Evolutionary conservation across 2,113 vertebrate genomes (phyloP), one percentile per base, ranked within the genome.

Genomic region (Tenebrosternarchus preto): DNA sequence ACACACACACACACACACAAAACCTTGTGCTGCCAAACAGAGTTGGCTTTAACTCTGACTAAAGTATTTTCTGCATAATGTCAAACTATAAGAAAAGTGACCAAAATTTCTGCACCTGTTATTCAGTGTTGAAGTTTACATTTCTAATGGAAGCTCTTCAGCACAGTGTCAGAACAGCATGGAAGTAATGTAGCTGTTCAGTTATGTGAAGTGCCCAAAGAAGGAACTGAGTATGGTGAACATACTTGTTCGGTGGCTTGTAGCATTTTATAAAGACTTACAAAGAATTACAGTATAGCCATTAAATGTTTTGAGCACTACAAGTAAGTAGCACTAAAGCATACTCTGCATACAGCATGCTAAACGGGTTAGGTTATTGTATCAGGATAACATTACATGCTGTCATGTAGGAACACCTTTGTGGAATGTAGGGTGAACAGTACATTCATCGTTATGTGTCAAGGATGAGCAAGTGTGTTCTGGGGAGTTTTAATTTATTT

Each of bases 121-220:
- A 39, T 53, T 70, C 73, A 66, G 27, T 80, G 77, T 84, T 80
- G 57, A 84, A 78, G 79, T 84, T 84, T 84, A 81, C 83, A 84
- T 84, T 77, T 73, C 68, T 31, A 24, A 74, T 20, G 20, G 63
- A 50, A 67, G 55, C 29, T 46, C 53, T 25, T 33, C 69, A 55
- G 60, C 63, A 15, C 63, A 33, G 46, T 33, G 67, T 43, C 17
- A 53, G 53, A 64, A 76, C 68, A 69, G 63, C 36, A 31, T 12
- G 63, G 17, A 31, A 27, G 66, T 24, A n/a, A n/a, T n/a, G n/a
- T n/a, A 75, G 70, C 61, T 50, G 50, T 74, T 69, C 78, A 56
- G 61, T 75, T 31, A 67, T 19, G 43, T 61, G 67, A 72, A 78
- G 69, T 59, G 57, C 50, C 64, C 73, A n/a, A 24, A 69, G 33